These are phyloP conservation scores for Gallirallus australis DNA, from an alignment of 2,797 vertebrate species.

Conservation along the genomic window DNA sequence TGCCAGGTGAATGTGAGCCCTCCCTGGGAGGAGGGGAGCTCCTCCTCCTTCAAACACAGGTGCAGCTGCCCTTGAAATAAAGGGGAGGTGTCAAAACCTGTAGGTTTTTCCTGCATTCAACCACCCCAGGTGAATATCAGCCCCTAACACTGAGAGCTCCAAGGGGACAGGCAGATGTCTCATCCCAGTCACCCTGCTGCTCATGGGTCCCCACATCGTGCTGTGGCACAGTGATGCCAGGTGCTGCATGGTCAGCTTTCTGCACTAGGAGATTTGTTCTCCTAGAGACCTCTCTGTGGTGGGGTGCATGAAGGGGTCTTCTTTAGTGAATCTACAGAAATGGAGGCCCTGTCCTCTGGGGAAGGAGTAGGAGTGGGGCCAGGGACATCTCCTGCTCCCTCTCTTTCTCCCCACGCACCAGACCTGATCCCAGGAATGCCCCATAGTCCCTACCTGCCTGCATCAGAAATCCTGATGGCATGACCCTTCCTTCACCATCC, in stretches of 20 bases:
- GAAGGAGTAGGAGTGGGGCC: neutral
- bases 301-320: neutral
- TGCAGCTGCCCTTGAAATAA: neutral
- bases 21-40: accelerated
- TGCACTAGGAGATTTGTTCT: neutral
- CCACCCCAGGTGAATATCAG: neutral
- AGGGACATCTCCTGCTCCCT: neutral
- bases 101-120: neutral
- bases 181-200: neutral
- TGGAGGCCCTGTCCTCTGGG: accelerated
- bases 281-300: neutral
- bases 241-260: neutral
- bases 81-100: neutral
- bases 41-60: neutral
- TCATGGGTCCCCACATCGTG: neutral
- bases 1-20: neutral
- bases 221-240: neutral
- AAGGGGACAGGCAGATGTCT: neutral
- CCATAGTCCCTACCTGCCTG: neutral
- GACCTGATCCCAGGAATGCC: neutral
- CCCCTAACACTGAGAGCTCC: neutral
- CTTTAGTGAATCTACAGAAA: neutral
- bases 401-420: neutral
- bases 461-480: neutral
- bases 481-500: neutral